Base-by-base conservation (phyloP, 2,797 vertebrate genomes). In the Sebastes minor region DNA sequence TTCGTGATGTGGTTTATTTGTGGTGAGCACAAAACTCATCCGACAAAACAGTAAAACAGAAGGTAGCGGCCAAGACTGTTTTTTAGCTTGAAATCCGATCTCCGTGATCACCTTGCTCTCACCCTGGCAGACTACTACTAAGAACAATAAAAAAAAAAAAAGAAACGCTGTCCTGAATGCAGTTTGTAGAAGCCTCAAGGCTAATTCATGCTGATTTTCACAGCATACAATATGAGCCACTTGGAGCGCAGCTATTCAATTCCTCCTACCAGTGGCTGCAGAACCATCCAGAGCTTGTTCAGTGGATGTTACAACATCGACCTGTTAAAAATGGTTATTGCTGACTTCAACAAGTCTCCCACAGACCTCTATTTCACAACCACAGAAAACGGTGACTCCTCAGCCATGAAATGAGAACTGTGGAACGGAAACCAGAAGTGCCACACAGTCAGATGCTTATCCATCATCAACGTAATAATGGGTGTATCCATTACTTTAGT, bases 201-300 rank as follows among this genome's bases (percentile, higher is more conserved):
- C 64, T 42, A 80, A 81, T 76, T 80, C 14, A 62, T 59, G 66
- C 72, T 64, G 72, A 78, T 88, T 84, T 81, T 60, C 75, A 49
- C 66, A 68, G 82, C 60, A 32, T 35, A 69, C 59, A 38, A n/a
- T 30, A 63, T 35, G 71, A 89, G 75, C 57, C 25, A 20, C 71
- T 62, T 49, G 52, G 60, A 70, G 35, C 66, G 65, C 56, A 59
- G 61, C 77, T 60, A 63, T 73, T 82, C 76, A 81, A 68, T 85
- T 59, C 70, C 59, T 18, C 69, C 56, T 11, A 42, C 67, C 62
- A 57, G 65, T 16, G 49, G 70, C 52, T 73, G 56, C 3, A 42
- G 22, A 28, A 23, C 5, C 32, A 66, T 5, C 7, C 76, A 49
- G 66, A 53, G 64, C 57, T 46, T 3, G n/a, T 13, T 59, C 56